Percentiles rank a stretch among this genome's conserved stretches.
Conservation (phyloP, 2,113 vertebrate genomes). For the Hemibagrus wyckioides region DNA sequence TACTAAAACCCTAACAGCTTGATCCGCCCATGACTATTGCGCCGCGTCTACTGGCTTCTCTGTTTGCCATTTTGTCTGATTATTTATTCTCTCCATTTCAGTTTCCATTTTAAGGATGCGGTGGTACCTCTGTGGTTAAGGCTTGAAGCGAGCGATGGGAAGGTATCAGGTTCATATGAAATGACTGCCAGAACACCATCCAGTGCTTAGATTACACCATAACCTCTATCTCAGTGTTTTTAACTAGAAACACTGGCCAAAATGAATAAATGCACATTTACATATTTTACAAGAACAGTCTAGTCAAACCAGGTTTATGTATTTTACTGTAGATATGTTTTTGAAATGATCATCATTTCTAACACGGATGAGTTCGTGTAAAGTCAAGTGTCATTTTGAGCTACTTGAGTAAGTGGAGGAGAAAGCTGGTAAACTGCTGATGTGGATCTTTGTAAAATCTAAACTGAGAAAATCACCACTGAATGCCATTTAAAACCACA, state of each 20-base stretch:
- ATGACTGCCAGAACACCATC: background rate
- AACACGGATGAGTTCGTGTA: background rate
- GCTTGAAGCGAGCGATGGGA: background rate
- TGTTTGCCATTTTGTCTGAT: background rate
- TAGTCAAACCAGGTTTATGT: background rate
- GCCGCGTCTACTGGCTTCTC: background rate
- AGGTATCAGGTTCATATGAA: background rate
- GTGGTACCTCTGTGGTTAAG: background rate
- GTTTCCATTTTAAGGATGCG: background rate
- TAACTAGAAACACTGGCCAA: background rate
- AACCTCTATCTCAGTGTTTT: background rate
- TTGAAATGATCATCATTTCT: too few relatives aligned
- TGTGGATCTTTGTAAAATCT: background rate
- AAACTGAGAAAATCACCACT: background rate
- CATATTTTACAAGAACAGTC: background rate
- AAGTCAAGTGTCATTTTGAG: background rate
- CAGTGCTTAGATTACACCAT: background rate
- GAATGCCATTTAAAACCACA: background rate
- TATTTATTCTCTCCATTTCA: slow-evolving; percentile 9
- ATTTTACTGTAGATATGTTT: background rate
- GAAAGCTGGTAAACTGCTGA: background rate
- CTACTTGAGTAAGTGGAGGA: background rate
- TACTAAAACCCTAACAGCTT: background rate
- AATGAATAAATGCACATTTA: background rate
- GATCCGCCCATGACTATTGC: background rate